A percentile compares a stretch with the other conserved stretches of the same genome.
Conservation (phyloP, 23 tunicate genomes). For the Trididemnum nubilum region DNA sequence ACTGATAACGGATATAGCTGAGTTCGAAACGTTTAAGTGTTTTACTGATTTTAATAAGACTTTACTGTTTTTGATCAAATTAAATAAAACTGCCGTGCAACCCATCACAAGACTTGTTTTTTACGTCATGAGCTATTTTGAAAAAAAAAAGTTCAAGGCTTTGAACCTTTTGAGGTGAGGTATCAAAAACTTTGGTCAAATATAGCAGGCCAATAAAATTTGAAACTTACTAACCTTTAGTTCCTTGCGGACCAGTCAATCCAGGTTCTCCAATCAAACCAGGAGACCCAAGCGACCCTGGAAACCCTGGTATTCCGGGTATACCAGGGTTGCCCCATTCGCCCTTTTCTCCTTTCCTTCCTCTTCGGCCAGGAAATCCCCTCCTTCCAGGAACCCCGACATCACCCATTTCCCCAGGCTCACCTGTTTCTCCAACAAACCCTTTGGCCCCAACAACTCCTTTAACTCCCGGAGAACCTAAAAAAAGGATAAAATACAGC, state of each 20-base stretch:
- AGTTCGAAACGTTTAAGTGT: no score
- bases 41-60: no score
- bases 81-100: no score
- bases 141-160: no score
- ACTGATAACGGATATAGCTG: no score
- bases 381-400: conserved; percentile 21
- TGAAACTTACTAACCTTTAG: background rate
- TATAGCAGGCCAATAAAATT: no score
- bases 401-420: conserved; percentile 31
- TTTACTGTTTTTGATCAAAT: no score
- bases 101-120: no score
- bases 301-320: conserved; percentile 50
- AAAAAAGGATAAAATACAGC: background rate
- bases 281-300: conserved; percentile 43
- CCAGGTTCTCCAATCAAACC: conserved; percentile 66
- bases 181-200: no score
- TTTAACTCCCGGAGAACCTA: conserved; percentile 5
- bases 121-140: no score
- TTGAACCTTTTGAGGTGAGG: no score
- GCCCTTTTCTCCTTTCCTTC: conserved; percentile 38
- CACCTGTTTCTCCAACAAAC: conserved; percentile 7
- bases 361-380: conserved; percentile 34
- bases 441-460: conserved; percentile 7
- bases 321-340: conserved; percentile 57
- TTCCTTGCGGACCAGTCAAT: conserved; percentile 28